phyloP scores from a whole-genome alignment of 2,797 vertebrate species.

The Rhodeus uyekii region DNA sequence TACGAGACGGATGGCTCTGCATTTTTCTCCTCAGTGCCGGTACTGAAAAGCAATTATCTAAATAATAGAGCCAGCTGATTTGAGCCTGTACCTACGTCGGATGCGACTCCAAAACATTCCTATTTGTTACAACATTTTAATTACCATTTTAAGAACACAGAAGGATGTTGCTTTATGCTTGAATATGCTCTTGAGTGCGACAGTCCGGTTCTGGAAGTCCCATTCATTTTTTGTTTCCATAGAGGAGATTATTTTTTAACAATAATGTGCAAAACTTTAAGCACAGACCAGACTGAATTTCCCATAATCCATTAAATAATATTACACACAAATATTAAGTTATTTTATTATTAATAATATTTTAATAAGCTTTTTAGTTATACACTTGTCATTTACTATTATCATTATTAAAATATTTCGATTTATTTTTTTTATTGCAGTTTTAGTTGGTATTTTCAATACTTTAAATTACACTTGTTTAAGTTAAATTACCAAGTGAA shows the following conservation, averaged over 20 bases:
- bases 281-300: background rate
- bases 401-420: no score
- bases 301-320: background rate
- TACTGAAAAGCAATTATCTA: conserved; percentile 52
- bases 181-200: background rate
- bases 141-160: conserved; percentile 4
- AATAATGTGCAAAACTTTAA: background rate
- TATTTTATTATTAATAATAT: background rate
- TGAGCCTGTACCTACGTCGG: conserved; percentile 9
- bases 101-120: conserved; percentile 14
- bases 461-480: background rate
- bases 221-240: background rate
- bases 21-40: conserved; percentile 25
- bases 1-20: conserved; percentile 12
- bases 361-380: background rate
- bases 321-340: background rate
- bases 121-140: conserved; percentile 27
- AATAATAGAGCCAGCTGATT: conserved; percentile 33
- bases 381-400: no score
- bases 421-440: no score
- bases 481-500: background rate
- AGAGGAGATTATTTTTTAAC: background rate
- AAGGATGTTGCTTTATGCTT: background rate
- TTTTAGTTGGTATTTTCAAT: no score
- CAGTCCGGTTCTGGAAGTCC: background rate